Evolutionary conservation across 2,113 vertebrate genomes (phyloP).

Genomic region (Pseudorectes ferrugineus): DNA sequence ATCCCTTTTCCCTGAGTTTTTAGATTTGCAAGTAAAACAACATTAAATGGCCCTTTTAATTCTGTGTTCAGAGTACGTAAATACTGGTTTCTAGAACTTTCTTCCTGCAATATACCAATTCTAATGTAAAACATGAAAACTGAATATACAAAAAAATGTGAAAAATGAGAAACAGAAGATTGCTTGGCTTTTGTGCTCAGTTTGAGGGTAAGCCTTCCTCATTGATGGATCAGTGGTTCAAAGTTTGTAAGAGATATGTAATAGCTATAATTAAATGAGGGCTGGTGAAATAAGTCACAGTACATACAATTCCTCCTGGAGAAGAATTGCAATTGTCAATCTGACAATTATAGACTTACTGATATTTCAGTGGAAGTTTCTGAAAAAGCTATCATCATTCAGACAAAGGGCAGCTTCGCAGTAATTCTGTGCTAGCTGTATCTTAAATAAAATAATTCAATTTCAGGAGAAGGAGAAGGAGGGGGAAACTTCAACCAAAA

Average conservation of each 20-base stretch:
- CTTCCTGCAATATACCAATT: not conserved
- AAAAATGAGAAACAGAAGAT: not conserved
- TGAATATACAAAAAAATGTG: not conserved
- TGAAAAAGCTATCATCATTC: conserved; percentile 10
- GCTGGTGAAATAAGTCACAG: not conserved
- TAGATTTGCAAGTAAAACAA: not conserved
- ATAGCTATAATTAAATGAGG: conserved; percentile 6
- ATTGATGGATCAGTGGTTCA: not conserved
- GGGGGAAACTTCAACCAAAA: not conserved
- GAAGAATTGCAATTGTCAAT: not conserved
- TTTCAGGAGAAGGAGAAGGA: not conserved
- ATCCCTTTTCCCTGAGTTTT: not conserved
- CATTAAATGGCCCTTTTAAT: not conserved
- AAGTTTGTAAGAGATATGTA: not conserved
- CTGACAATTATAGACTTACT: conserved; percentile 12
- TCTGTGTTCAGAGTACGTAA: not conserved
- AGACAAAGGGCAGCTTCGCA: conserved; percentile 35
- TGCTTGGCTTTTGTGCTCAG: not conserved
- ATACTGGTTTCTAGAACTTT: not conserved
- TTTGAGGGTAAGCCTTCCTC: not conserved
- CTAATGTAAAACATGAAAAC: not conserved
- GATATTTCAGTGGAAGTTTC: conserved; percentile 14
- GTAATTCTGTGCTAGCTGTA: not conserved
- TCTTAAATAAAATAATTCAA: not conserved
- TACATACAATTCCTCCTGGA: not conserved